Evolutionary conservation across 2,797 vertebrate species (phyloP).

Genomic region (Microhierax caerulescens): DNA sequence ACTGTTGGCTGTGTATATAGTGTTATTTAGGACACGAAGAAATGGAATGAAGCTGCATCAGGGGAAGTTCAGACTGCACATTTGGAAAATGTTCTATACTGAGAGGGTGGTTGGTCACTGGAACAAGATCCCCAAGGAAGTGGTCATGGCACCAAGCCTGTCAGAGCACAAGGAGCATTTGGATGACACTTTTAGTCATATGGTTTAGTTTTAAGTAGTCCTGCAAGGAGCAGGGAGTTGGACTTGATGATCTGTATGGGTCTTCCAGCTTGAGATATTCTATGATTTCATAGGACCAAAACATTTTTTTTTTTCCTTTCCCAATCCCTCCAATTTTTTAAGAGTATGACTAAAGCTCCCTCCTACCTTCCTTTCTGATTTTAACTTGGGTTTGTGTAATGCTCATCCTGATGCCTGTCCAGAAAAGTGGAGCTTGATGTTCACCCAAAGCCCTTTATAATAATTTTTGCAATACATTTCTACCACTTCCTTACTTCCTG

Average conservation of each 20-base stretch:
- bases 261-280: neutral
- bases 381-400: neutral
- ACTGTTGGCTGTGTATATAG: neutral
- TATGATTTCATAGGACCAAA: neutral
- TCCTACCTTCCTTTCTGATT: neutral
- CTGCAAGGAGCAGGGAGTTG: neutral
- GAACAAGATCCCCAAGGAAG: neutral
- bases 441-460: neutral
- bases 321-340: fast-evolving
- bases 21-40: neutral
- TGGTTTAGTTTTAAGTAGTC: neutral
- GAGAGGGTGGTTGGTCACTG: neutral
- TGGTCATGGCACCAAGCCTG: neutral
- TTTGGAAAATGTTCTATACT: neutral
- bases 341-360: neutral
- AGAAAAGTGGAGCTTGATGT: neutral
- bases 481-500: neutral
- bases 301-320: neutral
- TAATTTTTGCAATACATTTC: neutral
- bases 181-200: neutral
- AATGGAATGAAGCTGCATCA: neutral
- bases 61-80: neutral
- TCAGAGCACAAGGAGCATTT: neutral
- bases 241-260: neutral
- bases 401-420: neutral